A percentile compares a stretch with the other conserved stretches of the same genome.
phyloP scores from a whole-genome alignment of 2,797 vertebrate genomes.

The Hydrophis major region DNA sequence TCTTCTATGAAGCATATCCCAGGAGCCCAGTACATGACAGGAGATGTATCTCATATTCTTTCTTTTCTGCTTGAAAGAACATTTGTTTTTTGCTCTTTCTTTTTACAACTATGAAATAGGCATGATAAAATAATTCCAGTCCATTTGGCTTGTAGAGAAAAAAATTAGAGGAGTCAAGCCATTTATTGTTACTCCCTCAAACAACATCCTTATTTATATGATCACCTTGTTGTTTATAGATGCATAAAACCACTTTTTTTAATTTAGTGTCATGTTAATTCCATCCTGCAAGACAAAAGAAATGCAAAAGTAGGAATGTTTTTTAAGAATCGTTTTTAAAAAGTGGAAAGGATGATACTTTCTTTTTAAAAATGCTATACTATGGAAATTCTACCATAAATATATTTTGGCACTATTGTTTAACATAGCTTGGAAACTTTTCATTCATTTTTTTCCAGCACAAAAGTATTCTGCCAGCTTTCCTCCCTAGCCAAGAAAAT shows the following conservation, averaged over 20 bases:
- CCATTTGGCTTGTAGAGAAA: background rate
- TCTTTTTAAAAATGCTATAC: background rate
- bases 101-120: background rate
- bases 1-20: slow-evolving; percentile 4
- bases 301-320: background rate
- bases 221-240: background rate
- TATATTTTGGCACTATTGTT: background rate
- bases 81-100: background rate
- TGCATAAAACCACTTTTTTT: background rate
- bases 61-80: background rate
- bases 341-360: background rate
- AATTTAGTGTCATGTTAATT: background rate
- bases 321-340: background rate
- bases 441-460: background rate
- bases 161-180: background rate
- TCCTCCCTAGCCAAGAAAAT: background rate
- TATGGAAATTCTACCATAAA: background rate
- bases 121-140: background rate
- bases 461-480: background rate
- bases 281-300: background rate
- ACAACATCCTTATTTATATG: background rate
- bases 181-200: background rate
- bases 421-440: background rate
- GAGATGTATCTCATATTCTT: background rate
- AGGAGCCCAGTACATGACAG: background rate